phyloP scores from a whole-genome alignment of 2,888 invertebrate genomes.

The Drosophila mettleri region DNA sequence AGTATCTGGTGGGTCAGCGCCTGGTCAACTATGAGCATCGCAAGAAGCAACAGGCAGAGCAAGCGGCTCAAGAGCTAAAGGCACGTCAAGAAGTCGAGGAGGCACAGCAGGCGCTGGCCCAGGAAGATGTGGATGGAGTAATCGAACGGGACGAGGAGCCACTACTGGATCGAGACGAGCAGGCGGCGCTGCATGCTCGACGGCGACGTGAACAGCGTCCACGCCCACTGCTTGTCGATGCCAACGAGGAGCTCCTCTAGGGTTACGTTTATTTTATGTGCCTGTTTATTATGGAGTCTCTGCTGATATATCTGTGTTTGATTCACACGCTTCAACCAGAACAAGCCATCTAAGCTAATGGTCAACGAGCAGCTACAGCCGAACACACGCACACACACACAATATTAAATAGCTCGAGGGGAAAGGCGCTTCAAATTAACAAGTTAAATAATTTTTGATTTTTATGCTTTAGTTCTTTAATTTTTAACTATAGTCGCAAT shows the following conservation, averaged over 20 bases:
- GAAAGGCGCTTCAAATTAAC: conserved; percentile 34
- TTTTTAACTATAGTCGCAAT: conserved; percentile 58
- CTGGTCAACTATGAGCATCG: conserved; percentile 98
- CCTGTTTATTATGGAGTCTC: conserved; percentile 54
- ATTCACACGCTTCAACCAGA: conserved; percentile 36
- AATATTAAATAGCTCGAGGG: conserved; percentile 4
- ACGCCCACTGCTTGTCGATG: conserved; percentile 46
- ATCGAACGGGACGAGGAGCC: conserved; percentile 29
- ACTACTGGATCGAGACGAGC: conserved; percentile 51
- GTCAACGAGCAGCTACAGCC: not conserved
- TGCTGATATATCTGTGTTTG: conserved; percentile 57
- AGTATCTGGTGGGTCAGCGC: conserved; percentile 98
- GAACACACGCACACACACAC: too few species aligned
- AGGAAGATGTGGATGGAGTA: conserved; percentile 15
- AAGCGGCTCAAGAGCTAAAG: conserved; percentile 62
- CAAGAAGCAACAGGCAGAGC: conserved; percentile 86
- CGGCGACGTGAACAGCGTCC: conserved; percentile 47
- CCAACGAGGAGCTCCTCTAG: conserved; percentile 65
- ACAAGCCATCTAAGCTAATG: conserved; percentile 17
- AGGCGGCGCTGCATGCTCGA: conserved; percentile 51
- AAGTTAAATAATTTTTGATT: conserved; percentile 35
- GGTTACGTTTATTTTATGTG: conserved; percentile 49
- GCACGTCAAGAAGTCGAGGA: conserved; percentile 60
- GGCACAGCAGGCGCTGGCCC: conserved; percentile 35
- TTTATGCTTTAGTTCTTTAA: conserved; percentile 27